Conservation (phyloP, 2,113 vertebrate species). For the Dicentrarchus labrax region DNA sequence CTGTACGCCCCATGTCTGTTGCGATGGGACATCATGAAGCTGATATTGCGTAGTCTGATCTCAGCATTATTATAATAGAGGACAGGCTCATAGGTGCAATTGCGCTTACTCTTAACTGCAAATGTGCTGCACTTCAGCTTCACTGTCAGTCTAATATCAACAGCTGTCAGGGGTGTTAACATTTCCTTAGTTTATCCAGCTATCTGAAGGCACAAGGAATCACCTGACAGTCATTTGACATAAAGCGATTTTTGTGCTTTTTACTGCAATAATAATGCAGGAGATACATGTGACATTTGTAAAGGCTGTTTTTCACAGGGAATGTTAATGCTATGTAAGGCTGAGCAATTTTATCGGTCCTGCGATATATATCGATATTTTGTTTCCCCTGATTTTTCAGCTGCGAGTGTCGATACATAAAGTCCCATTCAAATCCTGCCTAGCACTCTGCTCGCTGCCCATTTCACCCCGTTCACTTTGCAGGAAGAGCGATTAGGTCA, state of each 20-base stretch:
- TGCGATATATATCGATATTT: too few species aligned
- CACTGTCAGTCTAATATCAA: neutral
- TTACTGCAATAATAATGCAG: conserved; percentile 2
- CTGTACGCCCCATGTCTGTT: neutral
- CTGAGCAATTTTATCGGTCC: too few species aligned
- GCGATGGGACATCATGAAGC: neutral
- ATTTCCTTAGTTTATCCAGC: neutral
- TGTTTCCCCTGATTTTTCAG: too few species aligned
- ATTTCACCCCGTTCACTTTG: too few species aligned
- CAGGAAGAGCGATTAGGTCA: too few species aligned
- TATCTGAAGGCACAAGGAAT: neutral
- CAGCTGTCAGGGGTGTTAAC: neutral
- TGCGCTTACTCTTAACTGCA: neutral
- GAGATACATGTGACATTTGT: neutral
- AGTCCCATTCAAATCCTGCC: too few species aligned
- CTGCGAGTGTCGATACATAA: too few species aligned
- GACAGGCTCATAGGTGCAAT: neutral
- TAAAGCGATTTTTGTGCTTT: neutral
- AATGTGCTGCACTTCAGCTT: too few species aligned
- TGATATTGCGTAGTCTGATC: neutral
- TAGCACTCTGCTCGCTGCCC: too few species aligned
- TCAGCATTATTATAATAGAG: neutral
- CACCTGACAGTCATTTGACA: neutral
- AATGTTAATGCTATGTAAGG: neutral
- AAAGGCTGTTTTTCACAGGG: neutral